Base-by-base conservation (phyloP, 2,113 vertebrate species). In the Callithrix jacchus region DNA sequence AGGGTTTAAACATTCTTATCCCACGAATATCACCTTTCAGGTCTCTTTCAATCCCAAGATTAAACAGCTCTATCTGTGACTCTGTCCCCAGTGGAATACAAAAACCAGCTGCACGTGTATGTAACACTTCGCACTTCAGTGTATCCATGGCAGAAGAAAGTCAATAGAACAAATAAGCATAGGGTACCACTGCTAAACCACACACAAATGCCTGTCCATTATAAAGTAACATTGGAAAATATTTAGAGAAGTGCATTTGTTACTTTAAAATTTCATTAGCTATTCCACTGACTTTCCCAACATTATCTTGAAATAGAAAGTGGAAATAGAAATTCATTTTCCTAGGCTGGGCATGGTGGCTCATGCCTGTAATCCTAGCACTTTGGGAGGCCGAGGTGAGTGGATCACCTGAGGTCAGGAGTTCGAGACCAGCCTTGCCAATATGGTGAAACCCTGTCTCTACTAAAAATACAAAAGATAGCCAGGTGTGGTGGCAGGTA, bases 21-120 rank as follows among this genome's bases (percentile, higher is more conserved):
- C 80, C 83, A 97, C 68, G 76, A 71, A 73, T 61, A 92, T 92
- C n/a, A 40, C 40, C 74, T 96, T 96, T 96, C 61, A 89, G 47
- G 85, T 96, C 52, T 96, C 93, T 92, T 89, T 58, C 58, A 83
- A 23, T 61, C 68, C 80, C 80, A 37, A 79, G 35, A 96, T 93
- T 95, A 95, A 96, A 93, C 17, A 92, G 61, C 61, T 91, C 61
- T 93, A 23, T 77, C 74, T 89, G 32, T 32, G 74, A 86, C 20
- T 96, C 64, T 73, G 47, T 94, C 71, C 47, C 61, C 58, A 61
- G 54, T 0, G 70, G 32, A 93, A 30, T 42, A 61, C n/a, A 91
- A 95, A 92, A 96, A 95, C 17, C 56, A 96, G 91, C 61, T 61
- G n/a, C 74, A 49, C 68, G 58, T 47, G 6, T 56, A n/a, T 58